A percentile compares a stretch with the other conserved stretches of the same genome.
phyloP scores from a whole-genome alignment of 2,888 invertebrate species.

The Ypsolopha scabrella region DNA sequence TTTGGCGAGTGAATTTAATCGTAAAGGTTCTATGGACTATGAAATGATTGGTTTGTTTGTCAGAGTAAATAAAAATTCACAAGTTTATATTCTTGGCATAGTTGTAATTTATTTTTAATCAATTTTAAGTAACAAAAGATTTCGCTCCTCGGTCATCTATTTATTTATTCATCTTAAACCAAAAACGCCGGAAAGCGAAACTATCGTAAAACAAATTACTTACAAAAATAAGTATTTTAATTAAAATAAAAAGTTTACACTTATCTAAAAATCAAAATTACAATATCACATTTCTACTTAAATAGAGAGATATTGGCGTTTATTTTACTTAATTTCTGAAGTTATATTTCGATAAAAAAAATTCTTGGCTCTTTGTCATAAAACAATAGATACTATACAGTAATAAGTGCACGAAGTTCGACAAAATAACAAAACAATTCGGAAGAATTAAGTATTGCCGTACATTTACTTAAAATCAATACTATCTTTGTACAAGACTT shows the following conservation, averaged over 20 bases:
- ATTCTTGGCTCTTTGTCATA: slow-evolving; percentile 44
- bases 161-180: slow-evolving; percentile 56
- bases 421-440: slow-evolving; percentile 39
- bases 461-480: slow-evolving; percentile 22
- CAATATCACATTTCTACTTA: slow-evolving; percentile 72
- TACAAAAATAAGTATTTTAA: slow-evolving; percentile 57
- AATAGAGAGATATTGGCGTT: slow-evolving; percentile 69
- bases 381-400: slow-evolving; percentile 36
- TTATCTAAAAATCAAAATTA: slow-evolving; percentile 56
- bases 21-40: no score
- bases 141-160: slow-evolving; percentile 38
- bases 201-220: slow-evolving; percentile 59
- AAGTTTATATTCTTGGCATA: slow-evolving; percentile 52
- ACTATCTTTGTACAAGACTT: slow-evolving; percentile 47
- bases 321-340: slow-evolving; percentile 6
- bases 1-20: no score
- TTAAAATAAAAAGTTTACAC: slow-evolving; percentile 62
- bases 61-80: background rate
- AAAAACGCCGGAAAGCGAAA: slow-evolving; percentile 62
- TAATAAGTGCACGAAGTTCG: slow-evolving; percentile 33
- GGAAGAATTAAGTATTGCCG: slow-evolving; percentile 64
- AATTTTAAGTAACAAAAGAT: slow-evolving; percentile 68
- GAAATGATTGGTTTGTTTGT: no score
- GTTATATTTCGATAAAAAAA: slow-evolving; percentile 15
- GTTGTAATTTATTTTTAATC: slow-evolving; percentile 68